A percentile compares a stretch with the other conserved stretches of the same genome.
Conservation (phyloP, 2,113 vertebrate genomes). For the Condylura cristata region DNA sequence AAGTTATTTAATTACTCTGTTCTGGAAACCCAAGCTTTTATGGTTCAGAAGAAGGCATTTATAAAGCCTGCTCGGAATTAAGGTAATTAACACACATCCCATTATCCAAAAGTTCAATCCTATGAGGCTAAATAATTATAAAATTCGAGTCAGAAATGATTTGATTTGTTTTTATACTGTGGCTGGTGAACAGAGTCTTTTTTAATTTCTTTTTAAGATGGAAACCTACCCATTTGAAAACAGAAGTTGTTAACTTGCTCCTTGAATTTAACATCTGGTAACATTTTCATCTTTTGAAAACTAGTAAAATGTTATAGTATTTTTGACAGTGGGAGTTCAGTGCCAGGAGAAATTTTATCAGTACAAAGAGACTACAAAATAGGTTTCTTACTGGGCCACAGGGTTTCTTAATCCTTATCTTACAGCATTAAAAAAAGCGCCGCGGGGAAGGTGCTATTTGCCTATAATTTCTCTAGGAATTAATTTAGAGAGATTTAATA, state of each 20-base stretch:
- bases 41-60: slow-evolving; percentile 63
- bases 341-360: slow-evolving; percentile 83
- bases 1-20: slow-evolving; percentile 72
- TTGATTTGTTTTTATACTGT: neutral
- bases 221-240: slow-evolving; percentile 75
- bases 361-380: slow-evolving; percentile 83
- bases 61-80: slow-evolving; percentile 43
- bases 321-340: slow-evolving; percentile 81
- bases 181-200: neutral
- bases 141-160: slow-evolving; percentile 50
- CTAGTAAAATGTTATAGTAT: slow-evolving; percentile 84
- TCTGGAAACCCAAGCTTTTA: slow-evolving; percentile 38
- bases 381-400: slow-evolving; percentile 72
- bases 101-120: slow-evolving; percentile 51
- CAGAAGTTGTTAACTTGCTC: slow-evolving; percentile 76
- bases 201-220: slow-evolving; percentile 29
- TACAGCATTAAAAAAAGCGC: slow-evolving; percentile 46
- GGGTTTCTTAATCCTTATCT: slow-evolving; percentile 78
- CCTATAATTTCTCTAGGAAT: slow-evolving; percentile 62
- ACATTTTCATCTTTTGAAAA: slow-evolving; percentile 86
- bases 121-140: neutral
- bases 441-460: slow-evolving; percentile 56
- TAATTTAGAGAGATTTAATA: slow-evolving; percentile 62
- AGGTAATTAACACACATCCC: slow-evolving; percentile 57
- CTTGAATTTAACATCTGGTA: slow-evolving; percentile 86